Evolutionary conservation across 2,888 invertebrate species (phyloP).

Genomic region (Sphinx pinastri): DNA sequence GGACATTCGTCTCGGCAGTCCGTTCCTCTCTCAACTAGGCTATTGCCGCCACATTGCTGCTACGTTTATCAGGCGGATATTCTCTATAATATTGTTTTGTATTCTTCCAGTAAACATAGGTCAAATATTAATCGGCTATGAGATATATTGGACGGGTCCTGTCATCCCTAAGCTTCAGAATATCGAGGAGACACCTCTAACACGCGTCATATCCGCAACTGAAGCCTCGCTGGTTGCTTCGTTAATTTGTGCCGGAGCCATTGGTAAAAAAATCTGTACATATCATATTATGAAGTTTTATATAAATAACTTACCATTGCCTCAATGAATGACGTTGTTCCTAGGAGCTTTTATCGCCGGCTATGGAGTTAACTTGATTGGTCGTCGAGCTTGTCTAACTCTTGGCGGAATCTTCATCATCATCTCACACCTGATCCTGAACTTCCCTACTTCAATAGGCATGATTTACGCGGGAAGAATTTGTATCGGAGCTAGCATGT

Average conservation of each 20-base stretch:
- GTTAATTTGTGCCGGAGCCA: slow-evolving; percentile 42
- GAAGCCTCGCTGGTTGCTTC: slow-evolving; percentile 47
- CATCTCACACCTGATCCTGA: slow-evolving; percentile 13
- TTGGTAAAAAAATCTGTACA: slow-evolving; percentile 42
- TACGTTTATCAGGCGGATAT: not conserved
- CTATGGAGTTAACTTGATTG: slow-evolving; percentile 30
- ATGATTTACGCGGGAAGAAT: slow-evolving; percentile 19
- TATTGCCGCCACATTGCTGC: too few species aligned
- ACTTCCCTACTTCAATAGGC: not conserved
- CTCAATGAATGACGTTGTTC: not conserved
- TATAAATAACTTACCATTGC: not conserved
- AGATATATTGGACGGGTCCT: slow-evolving; percentile 50
- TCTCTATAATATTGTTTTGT: not conserved
- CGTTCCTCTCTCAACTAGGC: too few species aligned
- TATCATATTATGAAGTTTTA: not conserved
- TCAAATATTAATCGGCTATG: slow-evolving; percentile 45
- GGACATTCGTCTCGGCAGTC: too few species aligned
- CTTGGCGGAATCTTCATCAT: slow-evolving; percentile 28
- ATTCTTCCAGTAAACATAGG: slow-evolving; percentile 49
- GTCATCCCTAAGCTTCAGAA: slow-evolving; percentile 48
- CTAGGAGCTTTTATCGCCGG: slow-evolving; percentile 31
- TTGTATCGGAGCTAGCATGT: slow-evolving; percentile 5
- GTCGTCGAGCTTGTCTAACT: slow-evolving; percentile 31
- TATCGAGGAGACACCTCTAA: slow-evolving; percentile 43
- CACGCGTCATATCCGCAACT: slow-evolving; percentile 34